Evolutionary conservation across 2,888 invertebrate genomes (phyloP), one percentile per base, ranked within the genome.

Genomic region (Tenthredo livida): DNA sequence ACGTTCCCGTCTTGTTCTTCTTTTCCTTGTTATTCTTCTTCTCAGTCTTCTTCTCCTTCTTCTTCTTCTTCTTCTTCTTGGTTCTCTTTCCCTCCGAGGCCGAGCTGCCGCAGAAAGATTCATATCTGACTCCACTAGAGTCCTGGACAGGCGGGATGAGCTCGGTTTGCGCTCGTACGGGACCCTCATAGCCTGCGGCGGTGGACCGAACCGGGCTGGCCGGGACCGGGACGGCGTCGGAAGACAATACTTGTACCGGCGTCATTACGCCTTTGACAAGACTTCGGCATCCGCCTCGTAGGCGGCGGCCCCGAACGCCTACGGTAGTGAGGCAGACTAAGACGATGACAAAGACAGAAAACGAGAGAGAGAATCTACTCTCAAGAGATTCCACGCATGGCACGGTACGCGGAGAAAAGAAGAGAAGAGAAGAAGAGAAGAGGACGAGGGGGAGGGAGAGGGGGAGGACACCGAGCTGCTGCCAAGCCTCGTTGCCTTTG

Each of bases 381-480:
- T 91, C 90, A 89, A 90, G 90, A 90, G 91, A 91, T 91, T 91
- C 91, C 91, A 91, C 90, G 90, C 91, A 91, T 90, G 91, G 90
- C 90, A 91, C 89, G 88, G 87, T 88, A 87, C 54, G 75, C 17
- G 84, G 43, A 88, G 90, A 89, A 90, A 89, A 89, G 90, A 89
- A 25, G 61, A 61, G 25, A 25, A 12, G 61, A 61, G 61, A 61
- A 12, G 25, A 89, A 90, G 90, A 89, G 88, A 86, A 88, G 88
- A 82, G 72, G 88, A 67, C 29, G 29, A 29, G 29, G 29, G 29
- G 29, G 67, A 88, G 90, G 89, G 89, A 89, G 89, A 90, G 89
- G 89, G 88, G 90, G 89, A 43, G 89, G 88, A 89, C 86, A 86
- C 86, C 83, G 89, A 90, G 90, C 87, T 67, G 77, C 89, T 88